phyloP scores from a whole-genome alignment of 1,140 invertebrate genomes.

The Condylostylus longicornis region DNA sequence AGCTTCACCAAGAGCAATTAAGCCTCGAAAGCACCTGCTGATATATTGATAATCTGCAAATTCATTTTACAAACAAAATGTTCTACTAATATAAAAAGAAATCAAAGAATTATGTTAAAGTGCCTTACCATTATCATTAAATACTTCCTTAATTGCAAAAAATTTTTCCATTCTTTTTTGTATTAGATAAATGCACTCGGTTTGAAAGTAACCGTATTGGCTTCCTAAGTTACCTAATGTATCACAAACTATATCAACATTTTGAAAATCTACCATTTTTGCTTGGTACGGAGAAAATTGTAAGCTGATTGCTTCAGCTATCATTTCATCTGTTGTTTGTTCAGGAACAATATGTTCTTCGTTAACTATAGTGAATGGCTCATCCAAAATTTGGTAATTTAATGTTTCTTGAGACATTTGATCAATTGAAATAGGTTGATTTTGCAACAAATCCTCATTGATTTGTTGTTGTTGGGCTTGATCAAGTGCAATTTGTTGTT shows the following conservation, averaged over 20 bases:
- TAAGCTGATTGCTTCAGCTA: not conserved
- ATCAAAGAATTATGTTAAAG: too few relatives aligned
- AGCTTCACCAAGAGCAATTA: constrained; percentile 26
- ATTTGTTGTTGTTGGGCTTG: not conserved
- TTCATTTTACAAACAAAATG: too few relatives aligned
- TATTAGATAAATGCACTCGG: constrained; percentile 23
- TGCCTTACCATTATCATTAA: too few relatives aligned
- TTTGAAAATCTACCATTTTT: constrained; percentile 12
- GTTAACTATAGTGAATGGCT: too few relatives aligned
- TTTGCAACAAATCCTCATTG: not conserved
- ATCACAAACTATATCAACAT: constrained; percentile 23
- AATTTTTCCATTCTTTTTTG: constrained; percentile 19
- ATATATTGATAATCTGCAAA: constrained; percentile 22
- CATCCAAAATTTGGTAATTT: constrained; percentile 7
- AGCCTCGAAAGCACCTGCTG: constrained; percentile 19
- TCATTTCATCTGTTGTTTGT: not conserved
- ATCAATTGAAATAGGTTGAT: constrained; percentile 7
- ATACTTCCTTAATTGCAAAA: constrained; percentile 8
- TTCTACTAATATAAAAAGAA: too few relatives aligned
- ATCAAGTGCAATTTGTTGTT: too few relatives aligned
- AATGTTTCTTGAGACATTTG: constrained; percentile 5
- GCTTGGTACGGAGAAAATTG: constrained; percentile 22
- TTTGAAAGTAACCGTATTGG: constrained; percentile 23
- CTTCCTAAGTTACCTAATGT: constrained; percentile 22
- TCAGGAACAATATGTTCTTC: too few relatives aligned